Percentiles rank a stretch among this genome's conserved stretches.
Conservation (phyloP, 1,140 invertebrate species). For the Leptoteleia sp. region DNA sequence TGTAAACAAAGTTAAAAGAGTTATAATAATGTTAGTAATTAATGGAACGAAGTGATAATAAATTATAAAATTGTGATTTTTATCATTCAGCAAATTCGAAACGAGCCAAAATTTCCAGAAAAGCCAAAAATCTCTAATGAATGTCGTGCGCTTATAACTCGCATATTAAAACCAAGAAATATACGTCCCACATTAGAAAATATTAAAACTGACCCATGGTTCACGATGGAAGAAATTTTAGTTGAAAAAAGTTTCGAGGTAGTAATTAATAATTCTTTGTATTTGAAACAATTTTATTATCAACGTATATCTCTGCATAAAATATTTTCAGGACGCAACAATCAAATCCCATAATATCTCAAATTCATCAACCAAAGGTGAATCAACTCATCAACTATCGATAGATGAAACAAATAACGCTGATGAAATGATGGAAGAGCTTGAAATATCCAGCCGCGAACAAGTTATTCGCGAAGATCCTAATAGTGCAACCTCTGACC, state of each 20-base stretch:
- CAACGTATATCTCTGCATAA: slow-evolving; percentile 34
- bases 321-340: slow-evolving; percentile 24
- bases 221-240: slow-evolving; percentile 66
- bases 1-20: too few relatives aligned
- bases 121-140: slow-evolving; percentile 84
- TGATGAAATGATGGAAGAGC: too few relatives aligned
- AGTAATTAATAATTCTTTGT: background rate
- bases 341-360: background rate
- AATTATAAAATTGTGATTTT: too few relatives aligned
- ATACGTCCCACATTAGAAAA: slow-evolving; percentile 83
- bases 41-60: too few relatives aligned
- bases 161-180: slow-evolving; percentile 86
- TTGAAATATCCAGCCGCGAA: too few relatives aligned
- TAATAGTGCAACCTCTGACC: too few relatives aligned
- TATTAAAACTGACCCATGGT: slow-evolving; percentile 86
- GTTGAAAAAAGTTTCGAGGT: slow-evolving; percentile 2
- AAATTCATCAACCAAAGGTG: background rate
- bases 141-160: slow-evolving; percentile 86
- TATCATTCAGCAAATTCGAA: slow-evolving; percentile 85
- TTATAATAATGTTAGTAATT: too few relatives aligned
- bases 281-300: slow-evolving; percentile 46
- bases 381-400: too few relatives aligned
- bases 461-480: too few relatives aligned
- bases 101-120: slow-evolving; percentile 86
- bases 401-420: too few relatives aligned